Conservation (phyloP, 2,113 vertebrate species). For the Campylomormyrus numenius region DNA sequence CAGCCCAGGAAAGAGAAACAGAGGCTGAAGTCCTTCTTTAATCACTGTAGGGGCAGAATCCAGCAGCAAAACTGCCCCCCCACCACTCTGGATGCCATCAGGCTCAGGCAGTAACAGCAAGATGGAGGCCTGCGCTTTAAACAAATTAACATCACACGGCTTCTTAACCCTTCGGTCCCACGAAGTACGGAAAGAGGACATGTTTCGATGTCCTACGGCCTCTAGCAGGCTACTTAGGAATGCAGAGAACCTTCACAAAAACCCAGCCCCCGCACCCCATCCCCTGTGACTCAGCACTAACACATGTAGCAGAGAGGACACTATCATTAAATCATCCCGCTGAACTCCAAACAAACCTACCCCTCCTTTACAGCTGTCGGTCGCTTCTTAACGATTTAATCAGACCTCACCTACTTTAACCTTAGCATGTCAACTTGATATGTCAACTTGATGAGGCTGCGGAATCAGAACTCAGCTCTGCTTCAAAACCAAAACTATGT, state of each 20-base stretch:
- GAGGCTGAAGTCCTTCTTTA: neutral
- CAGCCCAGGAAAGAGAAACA: constrained; percentile 29
- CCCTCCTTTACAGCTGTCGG: neutral
- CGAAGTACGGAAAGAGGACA: neutral
- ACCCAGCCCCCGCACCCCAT: neutral
- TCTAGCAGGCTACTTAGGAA: neutral
- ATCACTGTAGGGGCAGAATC: neutral
- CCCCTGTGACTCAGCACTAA: neutral
- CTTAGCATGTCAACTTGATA: neutral
- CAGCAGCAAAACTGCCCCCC: neutral
- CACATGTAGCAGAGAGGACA: neutral
- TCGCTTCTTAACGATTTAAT: neutral
- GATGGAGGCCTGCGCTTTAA: neutral
- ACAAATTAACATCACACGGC: neutral
- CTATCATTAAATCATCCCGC: neutral
- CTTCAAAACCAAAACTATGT: neutral
- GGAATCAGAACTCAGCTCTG: neutral
- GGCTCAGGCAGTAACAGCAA: neutral
- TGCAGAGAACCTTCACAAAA: neutral
- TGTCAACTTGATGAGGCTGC: neutral
- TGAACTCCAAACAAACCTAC: neutral
- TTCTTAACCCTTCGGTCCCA: neutral
- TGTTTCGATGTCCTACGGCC: neutral
- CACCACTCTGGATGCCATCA: neutral
- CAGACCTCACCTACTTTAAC: neutral